A percentile compares a stretch with the other conserved stretches of the same genome.
phyloP scores from a whole-genome alignment of 2,888 invertebrate species.

The Hydraecia micacea region DNA sequence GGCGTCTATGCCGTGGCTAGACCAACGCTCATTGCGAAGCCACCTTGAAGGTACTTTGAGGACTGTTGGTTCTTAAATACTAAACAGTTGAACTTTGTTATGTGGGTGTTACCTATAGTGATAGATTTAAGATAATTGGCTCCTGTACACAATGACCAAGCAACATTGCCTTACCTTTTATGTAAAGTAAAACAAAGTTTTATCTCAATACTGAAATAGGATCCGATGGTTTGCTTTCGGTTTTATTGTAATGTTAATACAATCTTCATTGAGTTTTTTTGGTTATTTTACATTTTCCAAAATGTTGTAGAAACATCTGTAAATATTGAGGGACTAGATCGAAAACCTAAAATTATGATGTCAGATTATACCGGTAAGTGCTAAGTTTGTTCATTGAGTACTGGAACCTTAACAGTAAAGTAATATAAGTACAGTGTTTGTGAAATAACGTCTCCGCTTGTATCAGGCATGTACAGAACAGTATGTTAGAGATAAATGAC shows the following conservation, averaged over 20 bases:
- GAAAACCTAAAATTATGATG: background rate
- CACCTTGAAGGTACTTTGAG: slow-evolving; percentile 34
- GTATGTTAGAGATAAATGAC: slow-evolving; percentile 76
- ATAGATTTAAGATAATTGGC: slow-evolving; percentile 54
- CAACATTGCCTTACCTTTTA: background rate
- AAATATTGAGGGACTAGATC: background rate
- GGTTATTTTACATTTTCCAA: background rate
- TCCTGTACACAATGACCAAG: slow-evolving; percentile 37
- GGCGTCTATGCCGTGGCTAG: background rate
- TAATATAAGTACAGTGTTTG: slow-evolving; percentile 42
- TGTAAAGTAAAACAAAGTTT: slow-evolving; percentile 4
- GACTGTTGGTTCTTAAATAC: slow-evolving; percentile 58
- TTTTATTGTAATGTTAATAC: too few relatives aligned
- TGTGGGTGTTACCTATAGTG: slow-evolving; percentile 70
- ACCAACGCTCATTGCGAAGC: slow-evolving; percentile 5
- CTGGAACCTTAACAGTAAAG: background rate
- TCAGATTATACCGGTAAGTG: background rate
- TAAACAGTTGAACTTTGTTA: slow-evolving; percentile 60
- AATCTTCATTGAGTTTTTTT: background rate
- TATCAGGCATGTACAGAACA: slow-evolving; percentile 65
- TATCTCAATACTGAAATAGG: background rate
- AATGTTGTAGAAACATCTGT: background rate
- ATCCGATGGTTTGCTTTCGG: background rate
- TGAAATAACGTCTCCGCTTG: slow-evolving; percentile 60
- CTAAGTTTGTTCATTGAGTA: slow-evolving; percentile 27